Conservation (phyloP, 2,888 invertebrate species). For the Automeris io region DNA sequence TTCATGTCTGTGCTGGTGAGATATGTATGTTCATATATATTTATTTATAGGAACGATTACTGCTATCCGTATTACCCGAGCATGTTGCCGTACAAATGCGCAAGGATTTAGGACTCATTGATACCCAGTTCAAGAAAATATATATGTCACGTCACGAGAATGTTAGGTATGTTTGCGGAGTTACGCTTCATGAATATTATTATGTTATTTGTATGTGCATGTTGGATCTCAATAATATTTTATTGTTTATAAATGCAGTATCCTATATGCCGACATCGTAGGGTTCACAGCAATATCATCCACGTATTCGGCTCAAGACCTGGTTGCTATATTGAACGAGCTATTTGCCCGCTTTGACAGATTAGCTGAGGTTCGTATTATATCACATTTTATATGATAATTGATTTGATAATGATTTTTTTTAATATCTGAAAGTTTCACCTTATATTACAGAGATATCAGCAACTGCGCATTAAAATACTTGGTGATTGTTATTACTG, state of each 20-base stretch:
- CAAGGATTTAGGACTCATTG: slow-evolving; percentile 92
- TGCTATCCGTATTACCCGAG: slow-evolving; percentile 95
- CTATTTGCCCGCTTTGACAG: slow-evolving; percentile 97
- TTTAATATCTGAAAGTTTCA: not conserved
- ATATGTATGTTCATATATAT: not conserved
- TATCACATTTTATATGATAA: not conserved
- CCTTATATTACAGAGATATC: slow-evolving; percentile 83
- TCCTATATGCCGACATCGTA: slow-evolving; percentile 98
- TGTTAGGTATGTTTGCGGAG: slow-evolving; percentile 82
- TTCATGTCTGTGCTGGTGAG: too few species aligned
- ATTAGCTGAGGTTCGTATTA: slow-evolving; percentile 82
- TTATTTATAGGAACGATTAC: slow-evolving; percentile 86
- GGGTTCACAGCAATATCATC: slow-evolving; percentile 98
- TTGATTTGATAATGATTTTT: not conserved
- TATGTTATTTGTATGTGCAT: slow-evolving; percentile 3
- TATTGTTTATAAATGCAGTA: slow-evolving; percentile 76
- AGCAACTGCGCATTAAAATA: slow-evolving; percentile 96
- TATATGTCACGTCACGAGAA: slow-evolving; percentile 98
- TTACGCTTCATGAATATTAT: not conserved
- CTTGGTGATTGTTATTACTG: slow-evolving; percentile 99
- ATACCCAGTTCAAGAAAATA: slow-evolving; percentile 97
- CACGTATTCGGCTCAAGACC: slow-evolving; percentile 95
- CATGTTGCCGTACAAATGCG: slow-evolving; percentile 98
- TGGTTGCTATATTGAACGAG: slow-evolving; percentile 97
- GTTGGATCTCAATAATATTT: slow-evolving; percentile 10